phyloP scores from a whole-genome alignment of 2,113 vertebrate genomes.

The Sterrhoptilus dennistouni region DNA sequence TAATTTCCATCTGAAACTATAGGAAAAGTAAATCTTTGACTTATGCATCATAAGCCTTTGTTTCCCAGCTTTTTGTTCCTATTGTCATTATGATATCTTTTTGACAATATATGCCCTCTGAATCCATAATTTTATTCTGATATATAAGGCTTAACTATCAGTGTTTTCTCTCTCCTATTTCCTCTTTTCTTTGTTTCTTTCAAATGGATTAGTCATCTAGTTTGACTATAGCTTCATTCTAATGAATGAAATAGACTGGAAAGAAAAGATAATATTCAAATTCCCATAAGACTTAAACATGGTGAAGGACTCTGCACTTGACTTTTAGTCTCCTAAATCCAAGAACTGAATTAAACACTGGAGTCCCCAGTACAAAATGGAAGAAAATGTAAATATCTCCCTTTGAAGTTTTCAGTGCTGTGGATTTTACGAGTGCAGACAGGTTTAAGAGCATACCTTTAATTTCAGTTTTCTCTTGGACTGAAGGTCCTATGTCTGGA shows the following conservation, averaged over 20 bases:
- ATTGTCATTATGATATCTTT: background rate
- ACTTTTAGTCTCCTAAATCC: background rate
- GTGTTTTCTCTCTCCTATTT: background rate
- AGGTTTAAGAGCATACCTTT: background rate
- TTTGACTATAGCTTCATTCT: background rate
- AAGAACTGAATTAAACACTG: background rate
- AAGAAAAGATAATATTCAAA: background rate
- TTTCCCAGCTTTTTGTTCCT: background rate
- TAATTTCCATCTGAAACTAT: background rate
- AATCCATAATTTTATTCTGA: background rate
- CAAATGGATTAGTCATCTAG: background rate
- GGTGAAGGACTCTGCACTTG: background rate
- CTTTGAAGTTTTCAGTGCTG: background rate
- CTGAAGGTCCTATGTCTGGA: rapidly evolving
- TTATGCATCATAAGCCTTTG: background rate
- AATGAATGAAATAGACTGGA: background rate
- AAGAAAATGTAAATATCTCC: background rate
- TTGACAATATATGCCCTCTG: background rate
- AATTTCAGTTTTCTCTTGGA: background rate
- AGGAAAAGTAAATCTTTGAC: background rate
- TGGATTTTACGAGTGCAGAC: background rate
- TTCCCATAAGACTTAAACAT: background rate
- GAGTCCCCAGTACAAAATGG: background rate
- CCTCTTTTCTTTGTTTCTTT: background rate
- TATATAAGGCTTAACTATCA: background rate